A percentile compares a stretch with the other conserved stretches of the same genome.
phyloP scores from a whole-genome alignment of 1,140 invertebrate genomes.

The Drosophila sucinea region DNA sequence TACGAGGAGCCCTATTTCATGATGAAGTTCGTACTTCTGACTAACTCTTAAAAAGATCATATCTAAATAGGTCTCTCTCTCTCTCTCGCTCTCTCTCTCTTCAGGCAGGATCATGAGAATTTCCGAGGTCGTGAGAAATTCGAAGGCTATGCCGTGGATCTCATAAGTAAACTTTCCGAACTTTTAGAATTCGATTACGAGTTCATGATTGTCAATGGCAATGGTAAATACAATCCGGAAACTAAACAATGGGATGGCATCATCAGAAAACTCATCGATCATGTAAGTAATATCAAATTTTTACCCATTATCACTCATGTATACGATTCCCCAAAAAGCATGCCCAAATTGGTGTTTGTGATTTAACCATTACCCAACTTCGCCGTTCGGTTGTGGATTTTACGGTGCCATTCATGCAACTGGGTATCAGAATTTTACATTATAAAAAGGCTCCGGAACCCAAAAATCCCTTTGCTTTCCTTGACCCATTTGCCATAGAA shows the following conservation, averaged over 20 bases:
- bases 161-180: conserved; percentile 88
- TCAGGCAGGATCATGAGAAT: conserved; percentile 68
- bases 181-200: conserved; percentile 90
- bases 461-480: conserved; percentile 95
- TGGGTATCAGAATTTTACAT: conserved; percentile 94
- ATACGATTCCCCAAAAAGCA: conserved; percentile 84
- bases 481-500: conserved; percentile 94
- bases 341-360: conserved; percentile 94
- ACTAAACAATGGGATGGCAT: conserved; percentile 93
- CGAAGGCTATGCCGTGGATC: conserved; percentile 90
- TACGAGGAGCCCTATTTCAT: conserved; percentile 77
- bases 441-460: conserved; percentile 94
- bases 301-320: background rate
- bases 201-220: conserved; percentile 88
- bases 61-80: background rate
- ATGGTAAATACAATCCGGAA: conserved; percentile 87
- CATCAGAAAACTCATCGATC: conserved; percentile 90
- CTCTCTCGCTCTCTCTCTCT: background rate
- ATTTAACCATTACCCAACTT: conserved; percentile 94
- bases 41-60: background rate
- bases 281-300: conserved; percentile 84
- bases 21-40: conserved; percentile 59
- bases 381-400: conserved; percentile 93
- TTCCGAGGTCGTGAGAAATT: conserved; percentile 84
- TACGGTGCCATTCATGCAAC: conserved; percentile 95